A percentile compares a stretch with the other conserved stretches of the same genome.
These are phyloP conservation scores for Pseudorasbora parva DNA, from an alignment of 2,113 vertebrate genomes.

Conservation along the genomic window DNA sequence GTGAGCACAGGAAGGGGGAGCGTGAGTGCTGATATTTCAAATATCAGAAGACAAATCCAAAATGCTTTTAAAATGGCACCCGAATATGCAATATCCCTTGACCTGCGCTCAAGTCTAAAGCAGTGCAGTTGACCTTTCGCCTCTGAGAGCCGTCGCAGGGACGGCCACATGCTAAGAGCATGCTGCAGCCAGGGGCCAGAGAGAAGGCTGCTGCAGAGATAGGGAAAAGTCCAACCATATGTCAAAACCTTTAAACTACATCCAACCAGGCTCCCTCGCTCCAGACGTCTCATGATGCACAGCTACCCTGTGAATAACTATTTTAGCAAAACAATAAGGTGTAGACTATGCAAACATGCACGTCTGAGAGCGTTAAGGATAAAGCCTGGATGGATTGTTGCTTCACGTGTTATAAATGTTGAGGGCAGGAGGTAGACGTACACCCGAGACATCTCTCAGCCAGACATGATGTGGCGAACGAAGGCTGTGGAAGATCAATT, in stretches of 20 bases:
- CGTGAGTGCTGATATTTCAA: not conserved
- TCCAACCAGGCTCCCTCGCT: conserved; percentile 66
- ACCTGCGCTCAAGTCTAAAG: conserved; percentile 7
- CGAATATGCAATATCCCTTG: not conserved
- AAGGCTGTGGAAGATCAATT: conserved; percentile 76
- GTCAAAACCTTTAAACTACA: conserved; percentile 64
- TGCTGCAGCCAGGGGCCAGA: conserved; percentile 71
- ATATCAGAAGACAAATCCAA: not conserved
- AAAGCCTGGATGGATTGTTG: conserved; percentile 64
- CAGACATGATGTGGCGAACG: conserved; percentile 79
- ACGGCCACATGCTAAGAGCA: conserved; percentile 70
- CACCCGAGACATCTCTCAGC: conserved; percentile 73
- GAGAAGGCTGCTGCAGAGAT: conserved; percentile 62
- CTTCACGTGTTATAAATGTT: conserved; percentile 62
- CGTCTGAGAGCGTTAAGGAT: conserved; percentile 48
- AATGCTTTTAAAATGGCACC: not conserved
- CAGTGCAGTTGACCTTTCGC: conserved; percentile 62
- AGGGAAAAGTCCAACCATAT: conserved; percentile 56
- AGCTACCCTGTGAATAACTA: not conserved
- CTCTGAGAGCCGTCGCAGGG: conserved; percentile 47
- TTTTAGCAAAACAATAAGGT: not conserved
- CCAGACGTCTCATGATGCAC: conserved; percentile 12
- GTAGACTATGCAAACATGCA: conserved; percentile 15
- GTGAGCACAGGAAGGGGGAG: conserved; percentile 43
- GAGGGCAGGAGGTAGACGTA: conserved; percentile 53